Base-by-base conservation (phyloP, 2,888 invertebrate species). In the Eupithecia subumbrata region DNA sequence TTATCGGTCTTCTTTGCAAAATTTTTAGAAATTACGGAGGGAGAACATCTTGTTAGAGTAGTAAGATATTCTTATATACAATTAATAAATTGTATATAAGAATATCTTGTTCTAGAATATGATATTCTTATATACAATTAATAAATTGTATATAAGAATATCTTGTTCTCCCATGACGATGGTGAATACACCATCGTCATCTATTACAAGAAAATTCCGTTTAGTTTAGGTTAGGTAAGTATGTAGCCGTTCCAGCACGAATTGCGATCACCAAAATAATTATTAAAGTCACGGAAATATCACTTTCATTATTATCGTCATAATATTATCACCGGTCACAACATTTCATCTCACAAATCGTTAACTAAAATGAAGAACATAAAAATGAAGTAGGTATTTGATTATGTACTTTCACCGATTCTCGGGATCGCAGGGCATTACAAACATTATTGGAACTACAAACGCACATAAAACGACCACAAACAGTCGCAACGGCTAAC, bases 401-500 rank as follows among this genome's bases (percentile, higher is more conserved):
- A 37, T 30, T 37, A 37, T 37, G 37, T 37, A 37, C 40, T 68
- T 56, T 45, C 52, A 69, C 37, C 37, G 72, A 72, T 71, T 66
- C 71, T 66, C 25, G 56, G 72, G 71, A 69, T 63, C 18, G 66
- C 37, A 68, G 63, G 56, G 69, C 52, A 72, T 60, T 72, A 71
- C 48, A 56, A 74, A 72, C 74, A 74, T 76, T 74, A 74, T 45
- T 74, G 25, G 16, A n/a, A 45, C 16, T 74, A 60, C 56, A 45
- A 40, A 45, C 69, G 66, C 73, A 68, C 72, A 75, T 73, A 77
- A 75, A 78, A 80, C 74, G 71, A 75, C 67, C 72, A 75, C 66
- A 72, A 73, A 75, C 75, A 84, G 83, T 81, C 79, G 79, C 79
- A 80, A 82, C 83, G 88, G 84, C 87, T 86, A 86, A 85, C 88